phyloP scores from a whole-genome alignment of 92 coral and sea anemone genomes.

The Phenganax subtilis region DNA sequence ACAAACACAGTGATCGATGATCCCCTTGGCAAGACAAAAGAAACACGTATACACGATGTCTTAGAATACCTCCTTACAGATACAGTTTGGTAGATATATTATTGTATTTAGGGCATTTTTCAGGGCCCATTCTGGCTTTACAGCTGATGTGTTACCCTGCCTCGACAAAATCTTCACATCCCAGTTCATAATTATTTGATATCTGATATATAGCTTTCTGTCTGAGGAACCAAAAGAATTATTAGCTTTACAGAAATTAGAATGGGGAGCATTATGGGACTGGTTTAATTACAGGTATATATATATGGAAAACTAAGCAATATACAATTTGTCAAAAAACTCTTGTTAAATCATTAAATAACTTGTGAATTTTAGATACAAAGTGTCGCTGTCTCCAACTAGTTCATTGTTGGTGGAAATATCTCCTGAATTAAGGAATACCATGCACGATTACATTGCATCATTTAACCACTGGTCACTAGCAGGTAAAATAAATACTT shows the following conservation, averaged over 20 bases:
- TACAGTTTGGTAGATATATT: slow-evolving; percentile 67
- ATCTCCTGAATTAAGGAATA: slow-evolving; percentile 47
- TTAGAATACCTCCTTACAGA: slow-evolving; percentile 80
- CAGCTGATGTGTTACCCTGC: not conserved
- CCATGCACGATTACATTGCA: slow-evolving; percentile 54
- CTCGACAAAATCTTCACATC: not conserved
- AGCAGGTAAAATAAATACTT: slow-evolving; percentile 49
- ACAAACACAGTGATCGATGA: slow-evolving; percentile 87
- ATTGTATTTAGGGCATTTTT: not conserved
- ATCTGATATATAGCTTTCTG: slow-evolving; percentile 55
- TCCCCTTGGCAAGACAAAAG: slow-evolving; percentile 61
- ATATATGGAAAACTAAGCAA: not conserved
- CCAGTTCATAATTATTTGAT: not conserved
- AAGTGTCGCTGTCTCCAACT: slow-evolving; percentile 50
- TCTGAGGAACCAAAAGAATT: slow-evolving; percentile 80
- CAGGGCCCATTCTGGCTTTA: not conserved
- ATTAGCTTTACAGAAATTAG: slow-evolving; percentile 64
- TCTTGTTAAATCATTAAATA: not conserved
- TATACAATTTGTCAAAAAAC: not conserved
- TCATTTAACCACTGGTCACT: slow-evolving; percentile 83
- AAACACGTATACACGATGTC: slow-evolving; percentile 54
- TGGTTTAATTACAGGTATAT: slow-evolving; percentile 80
- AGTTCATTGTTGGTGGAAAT: slow-evolving; percentile 54
- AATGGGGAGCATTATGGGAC: slow-evolving; percentile 75
- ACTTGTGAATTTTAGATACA: slow-evolving; percentile 9